Percentiles rank a stretch among this genome's conserved stretches.
These are phyloP conservation scores for Hozukius guyotensis DNA, from an alignment of 2,797 vertebrate species.

Conservation along the genomic window DNA sequence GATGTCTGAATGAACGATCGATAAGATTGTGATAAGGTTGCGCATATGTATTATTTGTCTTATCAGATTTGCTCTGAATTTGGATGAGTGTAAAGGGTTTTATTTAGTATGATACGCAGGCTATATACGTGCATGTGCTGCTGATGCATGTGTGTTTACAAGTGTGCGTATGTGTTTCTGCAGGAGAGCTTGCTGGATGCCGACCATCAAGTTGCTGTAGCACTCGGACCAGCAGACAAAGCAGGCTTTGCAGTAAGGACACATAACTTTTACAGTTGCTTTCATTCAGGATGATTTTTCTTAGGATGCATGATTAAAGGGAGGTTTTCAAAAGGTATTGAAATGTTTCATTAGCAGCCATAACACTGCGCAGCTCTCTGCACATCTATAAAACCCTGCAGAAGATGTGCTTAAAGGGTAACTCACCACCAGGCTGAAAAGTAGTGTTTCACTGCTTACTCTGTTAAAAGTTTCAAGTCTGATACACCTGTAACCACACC, in stretches of 20 bases:
- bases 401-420: neutral
- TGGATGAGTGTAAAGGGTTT: neutral
- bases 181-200: constrained; percentile 92
- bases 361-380: neutral
- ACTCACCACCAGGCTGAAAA: neutral
- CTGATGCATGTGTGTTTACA: neutral
- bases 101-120: neutral
- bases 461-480: no score
- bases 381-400: neutral
- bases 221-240: constrained; percentile 81
- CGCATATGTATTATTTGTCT: neutral
- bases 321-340: neutral
- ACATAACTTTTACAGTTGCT: neutral
- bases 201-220: constrained; percentile 92
- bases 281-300: neutral
- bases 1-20: neutral
- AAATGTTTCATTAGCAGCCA: neutral
- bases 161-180: constrained; percentile 29
- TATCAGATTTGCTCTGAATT: neutral
- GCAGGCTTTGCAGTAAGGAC: constrained; percentile 46
- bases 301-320: neutral
- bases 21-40: neutral
- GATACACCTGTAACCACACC: no score
- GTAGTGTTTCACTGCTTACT: no score
- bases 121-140: neutral